Conservation (phyloP, 2,888 invertebrate genomes). For the Meta bourneti region DNA sequence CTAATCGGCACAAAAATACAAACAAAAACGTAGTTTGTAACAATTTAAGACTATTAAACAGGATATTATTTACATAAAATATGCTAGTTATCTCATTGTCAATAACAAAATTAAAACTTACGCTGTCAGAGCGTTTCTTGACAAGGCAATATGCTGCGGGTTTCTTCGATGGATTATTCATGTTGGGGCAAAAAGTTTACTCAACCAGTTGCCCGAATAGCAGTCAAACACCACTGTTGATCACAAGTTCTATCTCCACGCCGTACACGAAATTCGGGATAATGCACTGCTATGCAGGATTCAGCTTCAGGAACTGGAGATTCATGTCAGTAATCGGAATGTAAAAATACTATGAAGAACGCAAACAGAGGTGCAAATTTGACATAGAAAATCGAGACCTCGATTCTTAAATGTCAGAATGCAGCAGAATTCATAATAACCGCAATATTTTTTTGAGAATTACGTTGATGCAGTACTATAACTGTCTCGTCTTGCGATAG, state of each 20-base stretch:
- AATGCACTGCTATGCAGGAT: neutral
- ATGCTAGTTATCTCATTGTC: no score
- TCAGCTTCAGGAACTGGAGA: neutral
- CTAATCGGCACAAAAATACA: no score
- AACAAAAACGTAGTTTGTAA: no score
- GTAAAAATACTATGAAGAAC: neutral
- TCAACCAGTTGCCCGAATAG: no score
- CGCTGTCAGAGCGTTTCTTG: conserved; percentile 56
- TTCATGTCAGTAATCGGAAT: neutral
- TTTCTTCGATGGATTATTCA: conserved; percentile 7
- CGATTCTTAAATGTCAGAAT: neutral
- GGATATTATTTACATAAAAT: no score
- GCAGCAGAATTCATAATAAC: conserved; percentile 26
- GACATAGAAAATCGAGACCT: neutral
- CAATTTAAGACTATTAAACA: no score
- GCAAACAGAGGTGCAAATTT: neutral
- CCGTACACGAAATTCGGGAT: neutral
- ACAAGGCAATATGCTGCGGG: conserved; percentile 30
- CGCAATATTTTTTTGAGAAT: conserved; percentile 43
- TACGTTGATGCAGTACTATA: conserved; percentile 54
- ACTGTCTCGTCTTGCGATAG: conserved; percentile 23
- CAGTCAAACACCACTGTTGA: neutral
- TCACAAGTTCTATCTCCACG: neutral
- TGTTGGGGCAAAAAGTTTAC: neutral
- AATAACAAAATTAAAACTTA: conserved; percentile 19